Percentiles rank a stretch among this genome's conserved stretches.
phyloP scores from a whole-genome alignment of 2,888 invertebrate species.

The Parascotia fuliginaria region DNA sequence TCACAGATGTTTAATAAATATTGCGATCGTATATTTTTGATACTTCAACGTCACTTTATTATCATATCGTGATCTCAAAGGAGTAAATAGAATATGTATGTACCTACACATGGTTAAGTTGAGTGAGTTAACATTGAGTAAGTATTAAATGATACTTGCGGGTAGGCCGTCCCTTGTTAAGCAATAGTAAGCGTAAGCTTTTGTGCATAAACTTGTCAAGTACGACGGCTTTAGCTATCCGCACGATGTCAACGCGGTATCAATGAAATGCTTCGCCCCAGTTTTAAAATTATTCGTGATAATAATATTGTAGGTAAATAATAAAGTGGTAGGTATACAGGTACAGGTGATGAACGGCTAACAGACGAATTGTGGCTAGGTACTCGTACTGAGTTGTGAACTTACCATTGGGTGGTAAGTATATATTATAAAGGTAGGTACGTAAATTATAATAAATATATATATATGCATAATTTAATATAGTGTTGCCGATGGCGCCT shows the following conservation, averaged over 20 bases:
- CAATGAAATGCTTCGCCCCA: constrained; percentile 52
- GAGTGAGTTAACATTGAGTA: constrained; percentile 36
- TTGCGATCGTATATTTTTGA: constrained; percentile 1
- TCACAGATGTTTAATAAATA: constrained; percentile 3
- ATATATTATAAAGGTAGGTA: too few relatives aligned
- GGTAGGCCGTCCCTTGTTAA: constrained; percentile 41
- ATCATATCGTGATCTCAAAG: constrained; percentile 8
- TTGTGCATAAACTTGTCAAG: constrained; percentile 61
- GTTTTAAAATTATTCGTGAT: constrained; percentile 40
- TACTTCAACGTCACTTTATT: too few relatives aligned
- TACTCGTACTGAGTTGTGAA: too few relatives aligned
- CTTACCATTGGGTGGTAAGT: too few relatives aligned
- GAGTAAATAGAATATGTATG: background rate
- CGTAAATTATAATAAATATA: too few relatives aligned
- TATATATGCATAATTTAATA: too few relatives aligned
- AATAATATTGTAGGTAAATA: too few relatives aligned
- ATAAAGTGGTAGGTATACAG: too few relatives aligned
- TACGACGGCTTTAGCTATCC: constrained; percentile 56
- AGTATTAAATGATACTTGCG: constrained; percentile 39
- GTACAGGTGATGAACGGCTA: too few relatives aligned
- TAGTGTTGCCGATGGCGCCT: background rate
- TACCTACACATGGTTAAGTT: constrained; percentile 13
- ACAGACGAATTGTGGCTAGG: too few relatives aligned
- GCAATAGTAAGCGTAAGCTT: constrained; percentile 52
- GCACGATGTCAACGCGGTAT: constrained; percentile 50